phyloP scores from a whole-genome alignment of 2,888 invertebrate species.

The Molorchus minor region DNA sequence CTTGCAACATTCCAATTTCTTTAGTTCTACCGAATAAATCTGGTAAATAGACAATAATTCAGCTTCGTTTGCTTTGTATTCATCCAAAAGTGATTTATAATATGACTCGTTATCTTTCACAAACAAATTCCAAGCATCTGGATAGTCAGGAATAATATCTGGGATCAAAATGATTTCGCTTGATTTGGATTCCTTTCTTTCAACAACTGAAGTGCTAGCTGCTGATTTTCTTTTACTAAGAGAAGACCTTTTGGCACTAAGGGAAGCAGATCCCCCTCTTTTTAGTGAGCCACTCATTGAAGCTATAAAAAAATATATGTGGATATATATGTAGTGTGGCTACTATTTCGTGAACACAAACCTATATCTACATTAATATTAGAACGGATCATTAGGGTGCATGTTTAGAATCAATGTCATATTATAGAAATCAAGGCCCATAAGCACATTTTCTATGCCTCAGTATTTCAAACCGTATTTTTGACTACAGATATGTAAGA shows the following conservation, averaged over 20 bases:
- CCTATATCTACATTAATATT: too few relatives aligned
- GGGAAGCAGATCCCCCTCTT: conserved; percentile 7
- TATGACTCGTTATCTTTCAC: not conserved
- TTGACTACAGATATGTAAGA: too few relatives aligned
- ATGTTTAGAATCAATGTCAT: too few relatives aligned
- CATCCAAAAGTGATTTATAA: conserved; percentile 35
- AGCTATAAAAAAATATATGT: conserved; percentile 7
- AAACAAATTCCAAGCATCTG: conserved; percentile 41
- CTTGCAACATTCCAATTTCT: conserved; percentile 30
- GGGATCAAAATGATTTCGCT: conserved; percentile 27
- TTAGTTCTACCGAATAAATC: conserved; percentile 36
- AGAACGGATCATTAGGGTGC: too few relatives aligned
- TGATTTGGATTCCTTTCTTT: conserved; percentile 27
- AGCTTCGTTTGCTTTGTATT: conserved; percentile 41
- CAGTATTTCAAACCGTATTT: too few relatives aligned
- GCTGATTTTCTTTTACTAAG: conserved; percentile 26
- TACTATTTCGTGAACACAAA: too few relatives aligned
- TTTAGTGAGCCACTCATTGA: conserved; percentile 8
- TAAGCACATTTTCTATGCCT: too few relatives aligned
- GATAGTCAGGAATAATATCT: conserved; percentile 39
- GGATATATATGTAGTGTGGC: not conserved
- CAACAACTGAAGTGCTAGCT: not conserved
- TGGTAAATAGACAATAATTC: conserved; percentile 29
- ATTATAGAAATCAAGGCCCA: too few relatives aligned
- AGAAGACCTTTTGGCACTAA: not conserved